Percentiles rank a stretch among this genome's conserved stretches.
These are phyloP conservation scores for Aleadryas rufinucha DNA, from an alignment of 2,113 vertebrate species.

Conservation along the genomic window DNA sequence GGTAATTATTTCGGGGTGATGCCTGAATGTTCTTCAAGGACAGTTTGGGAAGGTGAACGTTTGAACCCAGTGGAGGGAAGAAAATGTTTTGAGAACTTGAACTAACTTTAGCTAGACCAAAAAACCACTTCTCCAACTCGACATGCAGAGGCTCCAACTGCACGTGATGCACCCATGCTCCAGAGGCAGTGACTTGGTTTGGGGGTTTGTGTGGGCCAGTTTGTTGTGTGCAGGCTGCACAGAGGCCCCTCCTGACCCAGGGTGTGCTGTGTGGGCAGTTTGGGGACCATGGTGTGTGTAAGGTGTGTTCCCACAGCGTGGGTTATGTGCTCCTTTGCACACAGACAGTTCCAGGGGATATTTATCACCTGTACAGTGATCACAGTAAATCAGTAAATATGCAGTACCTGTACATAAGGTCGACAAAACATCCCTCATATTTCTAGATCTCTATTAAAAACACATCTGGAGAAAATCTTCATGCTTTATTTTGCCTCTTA, in stretches of 20 bases:
- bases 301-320: background rate
- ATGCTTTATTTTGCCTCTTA: background rate
- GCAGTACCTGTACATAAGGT: background rate
- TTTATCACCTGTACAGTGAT: background rate
- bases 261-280: background rate
- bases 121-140: background rate
- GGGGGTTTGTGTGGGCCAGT: background rate
- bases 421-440: background rate
- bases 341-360: background rate
- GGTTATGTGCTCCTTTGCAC: background rate
- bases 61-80: background rate
- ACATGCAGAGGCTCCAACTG: background rate
- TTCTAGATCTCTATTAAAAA: background rate
- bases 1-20: background rate
- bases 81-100: background rate
- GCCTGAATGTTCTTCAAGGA: background rate
- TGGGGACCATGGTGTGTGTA: background rate
- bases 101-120: background rate
- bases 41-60: background rate
- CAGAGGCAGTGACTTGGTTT: background rate
- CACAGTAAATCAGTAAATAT: background rate
- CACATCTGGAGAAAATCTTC: slow-evolving; percentile 23
- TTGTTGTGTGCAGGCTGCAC: background rate
- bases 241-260: background rate
- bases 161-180: background rate